Base-by-base conservation (phyloP, 1,140 invertebrate species). In the Brachionus manjavacas region DNA sequence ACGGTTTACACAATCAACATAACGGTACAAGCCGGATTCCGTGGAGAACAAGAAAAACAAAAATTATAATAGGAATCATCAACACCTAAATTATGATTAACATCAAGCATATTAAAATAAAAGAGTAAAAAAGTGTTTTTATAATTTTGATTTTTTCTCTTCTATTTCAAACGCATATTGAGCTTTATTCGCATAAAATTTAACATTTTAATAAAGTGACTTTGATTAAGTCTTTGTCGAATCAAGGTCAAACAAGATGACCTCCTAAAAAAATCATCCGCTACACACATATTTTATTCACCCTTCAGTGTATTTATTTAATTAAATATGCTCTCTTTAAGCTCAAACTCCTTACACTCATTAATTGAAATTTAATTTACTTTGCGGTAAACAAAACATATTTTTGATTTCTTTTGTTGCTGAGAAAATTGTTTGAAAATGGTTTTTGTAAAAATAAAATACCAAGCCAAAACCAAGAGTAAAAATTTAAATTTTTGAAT, bases 41-140 rank as follows among this genome's bases (percentile, higher is more conserved):
- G 52, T 60, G 20, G 52, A 60, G 52, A 20, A 60, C 31, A 20
- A 39, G 39, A n/a, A 72, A 72, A 35, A 41, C 31, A 72, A 20
- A 35, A 39, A 72, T 72, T 41, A 72, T 72, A 72, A 41, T 72
- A 72, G 41, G 9, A 39, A 72, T 72, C 31, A 72, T 72, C 68
- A 72, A 72, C 68, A 72, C 68, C 68, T 72, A 72, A 72, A 72
- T 72, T 72, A 72, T 72, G 68, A 72, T 72, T 72, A 72, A 72
- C 68, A 72, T 72, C 68, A 43, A 72, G 39, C 39, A 72, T 72
- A 39, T 39, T 39, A 72, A 72, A 39, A 72, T 39, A 72, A 72
- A 28, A 70, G 66, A 31, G 31, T 31, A 70, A 70, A 14, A 72
- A 72, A 72, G 35, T 20, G 35, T 41, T 72, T 72, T 72, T 72